Conservation (phyloP, 2,113 vertebrate genomes). For the Lates calcarifer region DNA sequence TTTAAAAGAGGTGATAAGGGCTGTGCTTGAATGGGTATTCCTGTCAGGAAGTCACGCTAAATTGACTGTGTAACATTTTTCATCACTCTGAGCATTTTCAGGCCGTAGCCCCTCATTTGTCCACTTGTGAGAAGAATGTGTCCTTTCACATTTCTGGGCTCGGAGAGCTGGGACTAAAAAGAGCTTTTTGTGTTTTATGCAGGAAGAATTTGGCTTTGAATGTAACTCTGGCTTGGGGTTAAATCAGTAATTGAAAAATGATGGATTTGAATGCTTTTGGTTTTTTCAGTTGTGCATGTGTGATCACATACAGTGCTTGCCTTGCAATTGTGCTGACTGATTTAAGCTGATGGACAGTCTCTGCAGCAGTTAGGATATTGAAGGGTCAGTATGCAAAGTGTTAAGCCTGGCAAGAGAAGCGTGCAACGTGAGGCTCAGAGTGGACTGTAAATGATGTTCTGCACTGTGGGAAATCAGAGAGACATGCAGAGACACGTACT, state of each 20-base stretch:
- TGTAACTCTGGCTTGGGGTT: background rate
- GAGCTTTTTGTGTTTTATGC: slow-evolving; percentile 8
- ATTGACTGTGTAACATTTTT: slow-evolving; percentile 46
- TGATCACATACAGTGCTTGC: background rate
- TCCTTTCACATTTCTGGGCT: slow-evolving; percentile 10
- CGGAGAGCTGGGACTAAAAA: slow-evolving; percentile 1
- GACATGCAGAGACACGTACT: too few species aligned
- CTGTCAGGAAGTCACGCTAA: slow-evolving; percentile 57
- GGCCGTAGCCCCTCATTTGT: slow-evolving; percentile 34
- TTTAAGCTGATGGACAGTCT: slow-evolving; percentile 21
- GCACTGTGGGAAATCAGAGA: slow-evolving; percentile 73
- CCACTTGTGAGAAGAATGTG: slow-evolving; percentile 19
- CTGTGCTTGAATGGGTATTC: slow-evolving; percentile 35
- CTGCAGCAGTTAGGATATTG: background rate
- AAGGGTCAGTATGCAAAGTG: slow-evolving; percentile 18
- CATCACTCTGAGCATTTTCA: slow-evolving; percentile 24
- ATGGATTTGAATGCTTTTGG: background rate
- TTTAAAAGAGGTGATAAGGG: slow-evolving; percentile 63
- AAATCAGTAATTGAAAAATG: background rate
- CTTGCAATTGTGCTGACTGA: slow-evolving; percentile 7
- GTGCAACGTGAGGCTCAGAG: slow-evolving; percentile 27
- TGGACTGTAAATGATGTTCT: slow-evolving; percentile 55
- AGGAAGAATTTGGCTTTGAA: slow-evolving; percentile 25
- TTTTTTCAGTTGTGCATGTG: background rate
- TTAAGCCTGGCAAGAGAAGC: slow-evolving; percentile 37